Conservation (phyloP, 2,888 invertebrate genomes). For the Philereme vetulata region DNA sequence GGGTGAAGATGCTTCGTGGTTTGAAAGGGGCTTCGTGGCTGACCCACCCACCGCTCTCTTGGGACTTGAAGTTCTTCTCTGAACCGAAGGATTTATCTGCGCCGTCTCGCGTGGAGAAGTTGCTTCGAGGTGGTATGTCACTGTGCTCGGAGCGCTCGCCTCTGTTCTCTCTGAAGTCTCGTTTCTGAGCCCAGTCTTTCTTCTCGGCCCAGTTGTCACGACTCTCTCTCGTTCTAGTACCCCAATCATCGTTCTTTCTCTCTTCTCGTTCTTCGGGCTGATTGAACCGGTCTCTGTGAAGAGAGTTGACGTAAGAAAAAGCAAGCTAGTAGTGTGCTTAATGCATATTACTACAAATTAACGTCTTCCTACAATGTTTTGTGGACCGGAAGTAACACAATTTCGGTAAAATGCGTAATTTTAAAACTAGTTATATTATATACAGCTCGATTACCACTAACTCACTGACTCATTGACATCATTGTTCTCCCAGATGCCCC, state of each 20-base stretch:
- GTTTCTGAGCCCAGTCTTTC: slow-evolving; percentile 43
- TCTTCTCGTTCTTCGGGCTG: slow-evolving; percentile 60
- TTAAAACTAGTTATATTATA: no score
- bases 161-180: slow-evolving; percentile 46
- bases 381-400: slow-evolving; percentile 13
- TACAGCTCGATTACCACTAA: neutral
- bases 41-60: slow-evolving; percentile 52
- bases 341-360: slow-evolving; percentile 15
- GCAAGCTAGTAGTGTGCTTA: slow-evolving; percentile 3
- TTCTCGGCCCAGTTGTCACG: slow-evolving; percentile 49
- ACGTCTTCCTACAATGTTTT: neutral
- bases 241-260: slow-evolving; percentile 55
- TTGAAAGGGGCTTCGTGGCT: slow-evolving; percentile 64
- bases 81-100: slow-evolving; percentile 62
- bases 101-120: slow-evolving; percentile 69
- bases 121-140: slow-evolving; percentile 56
- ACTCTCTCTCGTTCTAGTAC: slow-evolving; percentile 42
- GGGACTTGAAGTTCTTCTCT: slow-evolving; percentile 61
- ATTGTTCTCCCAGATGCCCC: no score
- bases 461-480: no score
- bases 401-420: slow-evolving; percentile 11
- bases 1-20: slow-evolving; percentile 60
- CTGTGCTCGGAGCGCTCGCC: slow-evolving; percentile 43
- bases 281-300: slow-evolving; percentile 51
- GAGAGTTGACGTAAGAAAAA: neutral